Evolutionary conservation across 37 sponge, comb jelly and placozoan genomes (phyloP).

Genomic region (Dysidea cf. avara): DNA sequence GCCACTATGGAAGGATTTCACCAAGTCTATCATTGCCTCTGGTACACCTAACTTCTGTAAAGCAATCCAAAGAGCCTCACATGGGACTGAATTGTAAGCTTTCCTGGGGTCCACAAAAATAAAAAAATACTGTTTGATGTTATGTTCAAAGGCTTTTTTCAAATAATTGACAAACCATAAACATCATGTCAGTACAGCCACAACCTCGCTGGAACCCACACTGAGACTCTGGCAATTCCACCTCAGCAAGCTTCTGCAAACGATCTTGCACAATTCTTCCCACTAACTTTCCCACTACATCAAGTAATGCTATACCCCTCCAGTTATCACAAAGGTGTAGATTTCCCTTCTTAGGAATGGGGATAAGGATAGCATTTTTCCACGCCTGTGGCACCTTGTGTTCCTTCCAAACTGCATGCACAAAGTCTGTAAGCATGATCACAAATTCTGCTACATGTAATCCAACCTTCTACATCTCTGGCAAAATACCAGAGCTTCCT

Average conservation of each 20-base stretch:
- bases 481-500: constrained; percentile 11
- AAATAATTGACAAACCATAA: constrained; percentile 9
- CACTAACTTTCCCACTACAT: constrained; percentile 20
- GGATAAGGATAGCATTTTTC: too few relatives aligned
- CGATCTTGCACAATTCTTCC: constrained; percentile 15
- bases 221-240: constrained; percentile 19
- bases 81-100: constrained; percentile 15
- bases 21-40: constrained; percentile 5
- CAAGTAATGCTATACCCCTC: constrained; percentile 5
- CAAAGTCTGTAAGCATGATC: constrained; percentile 6
- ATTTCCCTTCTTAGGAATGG: constrained; percentile 23
- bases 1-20: constrained; percentile 13
- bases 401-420: neutral
- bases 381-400: neutral
- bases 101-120: constrained; percentile 12
- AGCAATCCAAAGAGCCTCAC: constrained; percentile 6
- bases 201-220: constrained; percentile 11
- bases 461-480: constrained; percentile 13
- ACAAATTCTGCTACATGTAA: neutral
- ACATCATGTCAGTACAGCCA: too few relatives aligned
- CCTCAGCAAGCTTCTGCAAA: constrained; percentile 24
- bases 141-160: constrained; percentile 10
- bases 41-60: constrained; percentile 18
- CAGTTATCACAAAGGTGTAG: constrained; percentile 14
- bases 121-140: constrained; percentile 11